These are phyloP conservation scores for Sardina pilchardus DNA, from an alignment of 2,113 vertebrate genomes.

Conservation along the genomic window DNA sequence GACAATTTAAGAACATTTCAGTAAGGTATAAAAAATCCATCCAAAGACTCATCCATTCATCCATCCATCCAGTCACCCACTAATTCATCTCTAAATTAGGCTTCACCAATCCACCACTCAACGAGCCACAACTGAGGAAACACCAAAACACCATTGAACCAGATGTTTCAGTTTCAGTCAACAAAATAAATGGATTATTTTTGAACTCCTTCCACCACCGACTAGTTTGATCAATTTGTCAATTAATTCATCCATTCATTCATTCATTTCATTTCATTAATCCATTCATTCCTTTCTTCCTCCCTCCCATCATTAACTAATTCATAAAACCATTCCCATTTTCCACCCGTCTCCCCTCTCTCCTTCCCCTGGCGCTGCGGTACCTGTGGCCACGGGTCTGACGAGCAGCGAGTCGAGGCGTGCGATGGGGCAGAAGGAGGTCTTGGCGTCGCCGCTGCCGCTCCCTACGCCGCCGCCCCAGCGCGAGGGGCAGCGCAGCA, in stretches of 20 bases:
- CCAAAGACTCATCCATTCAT: background rate
- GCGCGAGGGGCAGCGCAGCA: conserved; percentile 80
- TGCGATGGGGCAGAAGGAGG: conserved; percentile 85
- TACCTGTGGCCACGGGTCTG: conserved; percentile 87
- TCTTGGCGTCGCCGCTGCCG: conserved; percentile 79
- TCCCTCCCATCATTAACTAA: too few relatives aligned
- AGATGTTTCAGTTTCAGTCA: too few relatives aligned
- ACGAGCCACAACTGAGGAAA: too few relatives aligned
- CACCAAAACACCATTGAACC: too few relatives aligned
- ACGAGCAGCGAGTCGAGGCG: conserved; percentile 85
- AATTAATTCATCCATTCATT: too few relatives aligned
- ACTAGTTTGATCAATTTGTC: too few relatives aligned
- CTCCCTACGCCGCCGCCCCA: conserved; percentile 68
- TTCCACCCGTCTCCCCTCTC: background rate
- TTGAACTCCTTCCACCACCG: too few relatives aligned
- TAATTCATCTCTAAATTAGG: background rate
- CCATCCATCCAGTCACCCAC: background rate
- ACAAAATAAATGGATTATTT: too few relatives aligned
- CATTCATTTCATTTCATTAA: too few relatives aligned
- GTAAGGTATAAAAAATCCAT: background rate
- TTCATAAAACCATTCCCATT: too few relatives aligned
- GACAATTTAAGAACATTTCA: background rate
- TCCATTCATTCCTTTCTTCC: too few relatives aligned
- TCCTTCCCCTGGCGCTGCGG: background rate
- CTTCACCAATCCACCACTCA: too few relatives aligned